These are phyloP conservation scores for Archocentrus centrarchus DNA, from an alignment of 2,113 vertebrate species.

Conservation along the genomic window DNA sequence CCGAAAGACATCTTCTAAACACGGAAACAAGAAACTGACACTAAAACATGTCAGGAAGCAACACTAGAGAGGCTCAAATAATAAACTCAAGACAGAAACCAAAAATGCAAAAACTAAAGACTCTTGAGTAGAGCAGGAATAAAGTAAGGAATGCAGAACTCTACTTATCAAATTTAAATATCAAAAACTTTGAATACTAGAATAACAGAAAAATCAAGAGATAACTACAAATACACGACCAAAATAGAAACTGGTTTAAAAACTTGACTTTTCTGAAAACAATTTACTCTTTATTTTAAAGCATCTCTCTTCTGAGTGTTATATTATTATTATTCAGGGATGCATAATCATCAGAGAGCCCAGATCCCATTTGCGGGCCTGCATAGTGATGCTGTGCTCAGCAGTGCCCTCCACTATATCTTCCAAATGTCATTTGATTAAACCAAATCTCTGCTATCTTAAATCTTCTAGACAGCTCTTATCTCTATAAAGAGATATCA, in stretches of 20 bases:
- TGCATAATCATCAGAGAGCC: neutral
- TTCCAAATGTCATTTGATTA: neutral
- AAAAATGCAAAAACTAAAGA: too few species aligned
- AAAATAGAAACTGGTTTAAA: neutral
- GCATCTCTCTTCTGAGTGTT: neutral
- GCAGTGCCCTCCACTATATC: neutral
- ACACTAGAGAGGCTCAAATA: too few species aligned
- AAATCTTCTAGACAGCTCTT: neutral
- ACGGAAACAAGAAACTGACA: neutral
- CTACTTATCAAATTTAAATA: neutral
- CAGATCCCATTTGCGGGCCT: neutral
- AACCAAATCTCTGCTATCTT: neutral
- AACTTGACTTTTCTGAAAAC: neutral
- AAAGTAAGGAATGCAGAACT: neutral
- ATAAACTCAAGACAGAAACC: too few species aligned
- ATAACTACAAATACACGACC: neutral
- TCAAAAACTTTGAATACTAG: neutral
- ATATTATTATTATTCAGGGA: neutral
- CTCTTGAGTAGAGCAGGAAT: neutral
- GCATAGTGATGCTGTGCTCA: neutral
- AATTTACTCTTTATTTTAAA: rapidly evolving
- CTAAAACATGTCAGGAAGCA: too few species aligned
- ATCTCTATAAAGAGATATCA: neutral
- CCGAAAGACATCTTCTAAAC: neutral
- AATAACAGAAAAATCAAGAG: too few species aligned